These are phyloP conservation scores for Cottoperca gobio DNA, from an alignment of 2,797 vertebrate species.

Conservation along the genomic window DNA sequence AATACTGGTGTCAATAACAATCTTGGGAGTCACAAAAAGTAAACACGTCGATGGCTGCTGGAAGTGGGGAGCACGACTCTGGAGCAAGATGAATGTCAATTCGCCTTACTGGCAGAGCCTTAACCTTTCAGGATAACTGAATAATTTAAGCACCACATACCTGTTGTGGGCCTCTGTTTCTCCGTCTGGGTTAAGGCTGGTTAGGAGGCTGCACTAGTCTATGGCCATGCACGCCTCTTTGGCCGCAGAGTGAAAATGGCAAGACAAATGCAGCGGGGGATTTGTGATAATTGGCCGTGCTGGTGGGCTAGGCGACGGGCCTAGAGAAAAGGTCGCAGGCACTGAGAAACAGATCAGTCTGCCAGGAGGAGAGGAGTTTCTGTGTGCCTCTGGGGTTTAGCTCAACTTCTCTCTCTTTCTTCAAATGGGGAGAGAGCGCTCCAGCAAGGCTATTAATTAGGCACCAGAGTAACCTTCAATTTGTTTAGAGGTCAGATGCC, in stretches of 20 bases:
- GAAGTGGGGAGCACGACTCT: slow-evolving; percentile 67
- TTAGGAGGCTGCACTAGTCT: slow-evolving; percentile 67
- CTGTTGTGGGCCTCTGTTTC: slow-evolving; percentile 79
- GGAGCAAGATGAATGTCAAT: slow-evolving; percentile 85
- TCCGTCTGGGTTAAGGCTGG: slow-evolving; percentile 56
- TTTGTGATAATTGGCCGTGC: slow-evolving; percentile 83
- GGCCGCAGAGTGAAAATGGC: slow-evolving; percentile 81
- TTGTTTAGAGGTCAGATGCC: slow-evolving; percentile 72
- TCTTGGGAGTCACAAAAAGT: slow-evolving; percentile 63
- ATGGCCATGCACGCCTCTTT: slow-evolving; percentile 67
- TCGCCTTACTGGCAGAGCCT: slow-evolving; percentile 74
- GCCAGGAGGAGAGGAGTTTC: slow-evolving; percentile 66
- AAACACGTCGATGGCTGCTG: slow-evolving; percentile 62
- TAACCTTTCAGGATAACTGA: slow-evolving; percentile 88
- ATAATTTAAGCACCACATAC: slow-evolving; percentile 86
- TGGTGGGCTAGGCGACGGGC: slow-evolving; percentile 77
- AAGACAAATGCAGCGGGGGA: slow-evolving; percentile 82
- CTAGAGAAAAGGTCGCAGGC: slow-evolving; percentile 80
- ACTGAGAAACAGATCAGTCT: slow-evolving; percentile 75
- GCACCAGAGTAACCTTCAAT: slow-evolving; percentile 69
- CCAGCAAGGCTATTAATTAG: slow-evolving; percentile 75
- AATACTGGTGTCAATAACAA: slow-evolving; percentile 75
- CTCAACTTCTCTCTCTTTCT: slow-evolving; percentile 64
- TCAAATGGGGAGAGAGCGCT: slow-evolving; percentile 42
- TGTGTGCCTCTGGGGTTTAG: slow-evolving; percentile 66